A percentile compares a stretch with the other conserved stretches of the same genome.
These are phyloP conservation scores for Oligia latruncula DNA, from an alignment of 2,888 invertebrate species.

Conservation along the genomic window DNA sequence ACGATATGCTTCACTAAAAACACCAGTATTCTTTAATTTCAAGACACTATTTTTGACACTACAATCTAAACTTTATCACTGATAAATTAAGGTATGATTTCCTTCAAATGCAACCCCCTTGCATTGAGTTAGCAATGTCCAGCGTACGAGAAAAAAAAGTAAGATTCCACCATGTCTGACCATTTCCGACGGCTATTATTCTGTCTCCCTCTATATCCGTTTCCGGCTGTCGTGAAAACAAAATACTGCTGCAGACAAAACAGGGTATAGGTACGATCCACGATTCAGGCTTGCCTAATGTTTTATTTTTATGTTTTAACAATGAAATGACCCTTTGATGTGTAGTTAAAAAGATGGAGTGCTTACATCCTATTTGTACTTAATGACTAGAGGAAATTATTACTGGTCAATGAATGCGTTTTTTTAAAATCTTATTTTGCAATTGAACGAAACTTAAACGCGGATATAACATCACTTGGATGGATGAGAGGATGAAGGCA, in stretches of 20 bases:
- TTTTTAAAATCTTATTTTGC: not conserved
- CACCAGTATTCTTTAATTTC: slow-evolving; percentile 58
- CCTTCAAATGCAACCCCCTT: slow-evolving; percentile 57
- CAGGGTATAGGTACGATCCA: slow-evolving; percentile 63
- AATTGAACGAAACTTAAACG: not conserved
- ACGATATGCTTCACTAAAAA: slow-evolving; percentile 74
- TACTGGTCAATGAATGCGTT: slow-evolving; percentile 30
- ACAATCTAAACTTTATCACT: slow-evolving; percentile 54
- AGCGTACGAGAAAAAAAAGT: slow-evolving; percentile 85
- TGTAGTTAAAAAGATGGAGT: slow-evolving; percentile 35
- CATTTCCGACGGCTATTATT: slow-evolving; percentile 90
- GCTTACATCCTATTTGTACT: slow-evolving; percentile 29
- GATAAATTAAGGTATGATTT: slow-evolving; percentile 65
- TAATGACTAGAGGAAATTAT: slow-evolving; percentile 19
- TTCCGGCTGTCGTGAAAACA: slow-evolving; percentile 89
- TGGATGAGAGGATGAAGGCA: not conserved
- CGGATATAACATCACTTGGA: not conserved
- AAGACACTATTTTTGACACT: slow-evolving; percentile 62
- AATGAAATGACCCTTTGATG: slow-evolving; percentile 50
- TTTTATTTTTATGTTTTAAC: slow-evolving; percentile 45
- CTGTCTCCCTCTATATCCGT: slow-evolving; percentile 90
- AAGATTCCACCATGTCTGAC: slow-evolving; percentile 89
- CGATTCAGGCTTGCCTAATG: slow-evolving; percentile 60
- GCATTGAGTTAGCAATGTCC: slow-evolving; percentile 86
- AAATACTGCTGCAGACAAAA: slow-evolving; percentile 85